Evolutionary conservation across 2,113 vertebrate species (phyloP).

Genomic region (Excalfactoria chinensis): DNA sequence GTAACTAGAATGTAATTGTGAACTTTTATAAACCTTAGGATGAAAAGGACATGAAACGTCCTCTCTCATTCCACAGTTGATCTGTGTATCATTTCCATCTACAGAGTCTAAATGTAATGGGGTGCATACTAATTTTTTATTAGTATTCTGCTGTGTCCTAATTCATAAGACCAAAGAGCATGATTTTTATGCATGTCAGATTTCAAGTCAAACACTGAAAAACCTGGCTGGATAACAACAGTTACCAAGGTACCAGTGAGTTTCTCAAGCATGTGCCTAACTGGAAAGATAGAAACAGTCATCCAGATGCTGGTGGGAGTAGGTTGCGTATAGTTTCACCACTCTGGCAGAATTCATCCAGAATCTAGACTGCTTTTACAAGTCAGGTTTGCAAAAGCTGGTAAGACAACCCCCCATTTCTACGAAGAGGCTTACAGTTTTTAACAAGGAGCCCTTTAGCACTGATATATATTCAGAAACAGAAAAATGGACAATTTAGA

Average conservation of each 20-base stretch:
- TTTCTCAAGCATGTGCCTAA: background rate
- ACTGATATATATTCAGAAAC: background rate
- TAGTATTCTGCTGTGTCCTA: background rate
- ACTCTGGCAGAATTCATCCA: background rate
- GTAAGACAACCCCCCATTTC: background rate
- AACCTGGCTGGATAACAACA: background rate
- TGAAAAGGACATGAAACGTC: background rate
- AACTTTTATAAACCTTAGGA: background rate
- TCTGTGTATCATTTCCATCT: background rate
- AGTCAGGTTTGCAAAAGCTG: background rate
- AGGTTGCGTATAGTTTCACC: background rate
- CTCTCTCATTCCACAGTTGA: background rate
- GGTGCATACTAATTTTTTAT: background rate
- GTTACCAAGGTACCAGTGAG: background rate
- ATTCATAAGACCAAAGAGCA: background rate
- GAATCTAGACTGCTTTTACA: background rate
- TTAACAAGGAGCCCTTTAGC: background rate
- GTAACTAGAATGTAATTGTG: background rate
- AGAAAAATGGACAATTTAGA: background rate
- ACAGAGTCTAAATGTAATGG: accelerated
- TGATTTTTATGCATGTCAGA: background rate
- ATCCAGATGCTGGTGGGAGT: accelerated
- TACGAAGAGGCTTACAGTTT: background rate
- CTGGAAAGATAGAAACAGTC: background rate
- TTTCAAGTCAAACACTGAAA: background rate